Base-by-base conservation (phyloP, 2,113 vertebrate genomes). In the Hemiscyllium ocellatum region DNA sequence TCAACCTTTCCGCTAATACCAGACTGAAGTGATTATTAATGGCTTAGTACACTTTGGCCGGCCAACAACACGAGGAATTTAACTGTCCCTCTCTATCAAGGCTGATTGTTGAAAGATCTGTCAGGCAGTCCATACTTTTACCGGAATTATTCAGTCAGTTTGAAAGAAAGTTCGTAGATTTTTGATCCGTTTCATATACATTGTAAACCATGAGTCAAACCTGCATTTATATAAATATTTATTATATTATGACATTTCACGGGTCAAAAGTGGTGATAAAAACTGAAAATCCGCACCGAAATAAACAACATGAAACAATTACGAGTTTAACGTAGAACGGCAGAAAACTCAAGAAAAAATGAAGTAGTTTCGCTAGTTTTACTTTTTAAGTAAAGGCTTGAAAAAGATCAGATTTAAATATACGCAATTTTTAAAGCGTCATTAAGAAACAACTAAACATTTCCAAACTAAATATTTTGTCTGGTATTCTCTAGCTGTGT, bases 1-100 rank as follows among this genome's bases (percentile, higher is more conserved):
- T 95, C 94, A 95, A 95, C 19, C 1, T 95, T 95, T 95, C 94
- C 94, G 70, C 72, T 95, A 93, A 47, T 42, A 47, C 68, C 68
- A 95, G 42, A 72, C 37, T 6, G 72, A 72, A 13, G 22, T 72
- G 94, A 52, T 95, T 70, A 95, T 72, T 72, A 52, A 72, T 72
- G 13, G 37, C 12, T 13, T 20, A 72, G 68, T 72, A 95, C 56
- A 26, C 65, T 94, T 69, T 69, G n/a, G 37, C 19, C 22, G 20
- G 66, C 61, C 37, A 65, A 47, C 47, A 72, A 4, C 33, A 47
- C 3, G 65, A 70, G 70, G 13, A 72, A 1, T 72, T 50, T 50
- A 69, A 70, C 19, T 42, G 93, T 42, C 4, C 4, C 22, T 29
- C 29, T 72, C 24, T 42, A 47, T 70, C 66, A 94, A 26, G 8